Evolutionary conservation across 2,113 vertebrate genomes (phyloP), one percentile per base, ranked within the genome.

Genomic region (Psittacus erithacus): DNA sequence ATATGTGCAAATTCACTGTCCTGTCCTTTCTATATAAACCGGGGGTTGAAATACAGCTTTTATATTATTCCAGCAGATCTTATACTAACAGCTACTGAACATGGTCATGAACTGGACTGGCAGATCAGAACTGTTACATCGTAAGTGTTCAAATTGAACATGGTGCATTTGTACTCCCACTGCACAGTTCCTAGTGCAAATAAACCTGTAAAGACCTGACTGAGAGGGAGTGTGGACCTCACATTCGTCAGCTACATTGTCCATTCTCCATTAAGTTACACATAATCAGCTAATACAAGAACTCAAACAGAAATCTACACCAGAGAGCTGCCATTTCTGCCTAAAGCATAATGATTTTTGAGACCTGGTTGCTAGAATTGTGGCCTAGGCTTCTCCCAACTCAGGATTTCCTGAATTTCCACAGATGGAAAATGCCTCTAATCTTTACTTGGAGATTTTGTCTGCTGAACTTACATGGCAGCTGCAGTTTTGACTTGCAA

Each of bases 51-150:
- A 79, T 29, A 64, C 6, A 65, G 15, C 8, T 63, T 60, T 55
- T 8, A 17, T 13, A 43, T 22, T 62, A n/a, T 44, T 14, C 7
- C 68, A 93, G 57, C 19, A 75, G 28, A 64, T 27, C 27, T 39
- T n/a, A 22, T 44, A 62, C 24, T 55, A 13, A 62, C 17, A 80
- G 24, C 17, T 77, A 68, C 60, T 23, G 19, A 67, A 57, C 16
- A 29, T 29, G 27, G 53, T 24, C 3, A 7, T 6, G 3, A 80
- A 41, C 1, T 41, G 22, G 18, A 50, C 0, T 28, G 23, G 59
- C 12, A 86, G 19, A 49, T 19, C 38, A 59, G 15, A 68, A 78
- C 6, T 27, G 25, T 33, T 62, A 0, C 10, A 64, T 29, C 4
- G 11, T 33, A 79, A 50, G 17, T 59, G 29, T 86, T 88, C 35